These are phyloP conservation scores for Diachrysia chrysitis DNA, from an alignment of 2,888 invertebrate species.

Conservation along the genomic window DNA sequence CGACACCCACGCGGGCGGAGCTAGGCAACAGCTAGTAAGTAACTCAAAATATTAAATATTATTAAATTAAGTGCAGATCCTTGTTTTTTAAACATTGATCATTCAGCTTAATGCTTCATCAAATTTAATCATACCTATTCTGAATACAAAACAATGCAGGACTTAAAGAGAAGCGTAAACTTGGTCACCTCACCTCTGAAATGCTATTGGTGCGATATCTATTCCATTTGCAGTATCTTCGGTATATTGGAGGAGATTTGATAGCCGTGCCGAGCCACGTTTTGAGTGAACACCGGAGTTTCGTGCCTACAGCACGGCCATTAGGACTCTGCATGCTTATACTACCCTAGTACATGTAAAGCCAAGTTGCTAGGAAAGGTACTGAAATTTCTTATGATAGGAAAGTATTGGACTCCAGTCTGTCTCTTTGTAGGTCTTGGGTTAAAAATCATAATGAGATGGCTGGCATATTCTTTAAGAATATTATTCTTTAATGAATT, in stretches of 20 bases:
- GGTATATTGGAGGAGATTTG: slow-evolving; percentile 75
- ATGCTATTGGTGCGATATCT: slow-evolving; percentile 66
- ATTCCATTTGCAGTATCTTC: slow-evolving; percentile 83
- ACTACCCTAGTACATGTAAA: slow-evolving; percentile 23
- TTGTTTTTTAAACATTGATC: no score
- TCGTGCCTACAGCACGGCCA: slow-evolving; percentile 16
- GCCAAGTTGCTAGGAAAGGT: background rate
- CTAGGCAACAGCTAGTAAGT: no score
- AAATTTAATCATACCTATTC: background rate
- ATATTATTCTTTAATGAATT: no score
- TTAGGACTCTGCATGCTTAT: slow-evolving; percentile 16
- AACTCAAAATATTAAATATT: no score
- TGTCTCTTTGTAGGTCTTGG: no score
- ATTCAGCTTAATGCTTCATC: no score
- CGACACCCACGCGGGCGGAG: no score
- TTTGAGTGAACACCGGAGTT: slow-evolving; percentile 41
- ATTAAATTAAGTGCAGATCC: no score
- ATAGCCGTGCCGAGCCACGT: slow-evolving; percentile 47
- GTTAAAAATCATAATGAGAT: no score
- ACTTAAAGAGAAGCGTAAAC: slow-evolving; percentile 10
- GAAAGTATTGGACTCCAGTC: no score
- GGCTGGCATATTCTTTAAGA: no score
- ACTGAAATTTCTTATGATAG: background rate
- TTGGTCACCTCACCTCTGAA: slow-evolving; percentile 54
- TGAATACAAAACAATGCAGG: background rate